phyloP scores from a whole-genome alignment of 2,113 vertebrate species.

The Leucosticte australis region DNA sequence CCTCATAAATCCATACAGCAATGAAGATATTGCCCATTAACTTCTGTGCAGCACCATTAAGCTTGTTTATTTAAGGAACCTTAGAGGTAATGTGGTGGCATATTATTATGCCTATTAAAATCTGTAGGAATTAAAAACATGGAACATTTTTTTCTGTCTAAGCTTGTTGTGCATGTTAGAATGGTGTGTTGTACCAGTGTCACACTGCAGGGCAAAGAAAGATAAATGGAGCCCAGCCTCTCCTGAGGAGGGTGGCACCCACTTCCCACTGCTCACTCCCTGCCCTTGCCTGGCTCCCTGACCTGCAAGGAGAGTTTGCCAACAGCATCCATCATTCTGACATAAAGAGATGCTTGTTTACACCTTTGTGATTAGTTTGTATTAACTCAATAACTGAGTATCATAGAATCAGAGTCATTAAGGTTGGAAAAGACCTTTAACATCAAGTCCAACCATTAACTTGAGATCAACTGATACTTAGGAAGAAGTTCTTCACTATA shows the following conservation, averaged over 20 bases:
- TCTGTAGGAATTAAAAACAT: background rate
- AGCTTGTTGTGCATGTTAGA: background rate
- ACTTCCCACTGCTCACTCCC: background rate
- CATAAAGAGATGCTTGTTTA: background rate
- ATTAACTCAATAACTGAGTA: background rate
- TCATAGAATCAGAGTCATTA: background rate
- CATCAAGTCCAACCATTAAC: background rate
- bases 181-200: background rate
- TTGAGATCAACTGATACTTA: background rate
- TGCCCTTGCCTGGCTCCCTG: background rate
- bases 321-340: background rate
- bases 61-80: background rate
- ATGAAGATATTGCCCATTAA: background rate
- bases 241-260: background rate
- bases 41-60: background rate
- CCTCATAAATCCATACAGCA: background rate
- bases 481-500: background rate
- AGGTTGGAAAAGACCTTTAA: background rate
- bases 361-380: rapidly evolving
- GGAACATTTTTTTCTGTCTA: background rate
- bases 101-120: background rate
- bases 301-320: background rate
- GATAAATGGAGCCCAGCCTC: background rate
- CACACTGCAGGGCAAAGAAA: background rate
- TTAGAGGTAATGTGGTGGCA: background rate